Evolutionary conservation across 2,888 invertebrate genomes (phyloP), one percentile per base, ranked within the genome.

Genomic region (Drosophila paucipuncta): DNA sequence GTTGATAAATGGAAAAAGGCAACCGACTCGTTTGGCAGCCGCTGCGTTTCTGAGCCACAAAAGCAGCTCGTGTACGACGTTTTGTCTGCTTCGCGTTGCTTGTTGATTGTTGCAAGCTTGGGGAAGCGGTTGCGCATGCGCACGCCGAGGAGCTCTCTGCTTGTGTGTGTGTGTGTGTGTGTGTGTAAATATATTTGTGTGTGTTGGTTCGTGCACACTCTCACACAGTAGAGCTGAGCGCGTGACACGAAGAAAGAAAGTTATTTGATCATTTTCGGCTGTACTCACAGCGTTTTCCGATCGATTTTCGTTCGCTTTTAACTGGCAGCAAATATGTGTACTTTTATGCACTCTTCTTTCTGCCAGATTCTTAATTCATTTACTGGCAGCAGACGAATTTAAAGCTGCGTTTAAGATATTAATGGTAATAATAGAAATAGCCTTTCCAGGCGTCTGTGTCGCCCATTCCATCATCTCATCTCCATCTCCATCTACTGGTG

Each of bases 11-110:
- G 41, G 58, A 80, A 80, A 69, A 65, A 66, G 73, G 74, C 89
- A 80, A 85, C 92, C 84, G 90, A 76, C 83, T 81, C 81, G 91
- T 80, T 87, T 80, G 83, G 85, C 83, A 82, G 91, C 91, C 90
- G 86, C 79, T 89, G 86, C 81, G 82, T 82, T 88, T 91, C 91
- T 91, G 91, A 84, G 80, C 82, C 79, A 75, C 82, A 80, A 80
- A 78, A 78, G 70, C 79, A 66, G 73, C 78, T 78, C 78, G 82
- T 77, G 73, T 80, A 78, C 80, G 82, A 78, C 78, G 82, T 78
- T 79, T 81, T 82, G 80, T 78, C 76, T 79, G 76, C 64, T 77
- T 82, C 64, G 75, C 63, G 54, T 68, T 55, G 53, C 73, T 74
- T 65, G 22, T 74, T 65, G 22, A 69, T 80, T 80, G 80, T 70